These are phyloP conservation scores for Elysia crispata DNA, from an alignment of 2,888 invertebrate species.

Conservation along the genomic window DNA sequence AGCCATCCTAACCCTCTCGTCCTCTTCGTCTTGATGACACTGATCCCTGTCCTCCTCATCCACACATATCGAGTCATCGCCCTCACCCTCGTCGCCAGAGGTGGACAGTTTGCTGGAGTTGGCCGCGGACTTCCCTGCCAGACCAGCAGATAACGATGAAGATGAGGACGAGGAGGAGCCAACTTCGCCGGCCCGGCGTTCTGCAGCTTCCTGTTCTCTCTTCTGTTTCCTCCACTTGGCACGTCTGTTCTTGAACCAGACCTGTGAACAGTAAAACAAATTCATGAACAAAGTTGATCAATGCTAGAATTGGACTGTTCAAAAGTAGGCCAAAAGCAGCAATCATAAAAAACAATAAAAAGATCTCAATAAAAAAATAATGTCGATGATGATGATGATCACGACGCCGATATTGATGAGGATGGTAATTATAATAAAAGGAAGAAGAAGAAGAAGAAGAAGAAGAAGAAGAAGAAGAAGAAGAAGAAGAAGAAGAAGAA, in stretches of 20 bases:
- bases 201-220: slow-evolving; percentile 81
- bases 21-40: too few species aligned
- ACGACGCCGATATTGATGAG: too few species aligned
- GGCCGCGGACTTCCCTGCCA: neutral
- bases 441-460: too few species aligned
- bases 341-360: too few species aligned
- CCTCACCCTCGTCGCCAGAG: slow-evolving; percentile 34
- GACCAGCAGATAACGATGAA: neutral
- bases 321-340: too few species aligned
- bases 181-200: slow-evolving; percentile 41
- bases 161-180: neutral
- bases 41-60: slow-evolving; percentile 45
- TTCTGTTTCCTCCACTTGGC: slow-evolving; percentile 98
- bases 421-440: too few species aligned
- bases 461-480: too few species aligned
- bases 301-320: too few species aligned
- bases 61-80: slow-evolving; percentile 50
- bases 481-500: too few species aligned
- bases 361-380: too few species aligned
- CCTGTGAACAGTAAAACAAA: slow-evolving; percentile 82
- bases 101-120: neutral
- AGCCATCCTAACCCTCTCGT: too few species aligned
- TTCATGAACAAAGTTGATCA: neutral
- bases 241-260: slow-evolving; percentile 96
- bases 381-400: too few species aligned